phyloP scores from a whole-genome alignment of 2,888 invertebrate genomes.

The Hypolimnas misippus region DNA sequence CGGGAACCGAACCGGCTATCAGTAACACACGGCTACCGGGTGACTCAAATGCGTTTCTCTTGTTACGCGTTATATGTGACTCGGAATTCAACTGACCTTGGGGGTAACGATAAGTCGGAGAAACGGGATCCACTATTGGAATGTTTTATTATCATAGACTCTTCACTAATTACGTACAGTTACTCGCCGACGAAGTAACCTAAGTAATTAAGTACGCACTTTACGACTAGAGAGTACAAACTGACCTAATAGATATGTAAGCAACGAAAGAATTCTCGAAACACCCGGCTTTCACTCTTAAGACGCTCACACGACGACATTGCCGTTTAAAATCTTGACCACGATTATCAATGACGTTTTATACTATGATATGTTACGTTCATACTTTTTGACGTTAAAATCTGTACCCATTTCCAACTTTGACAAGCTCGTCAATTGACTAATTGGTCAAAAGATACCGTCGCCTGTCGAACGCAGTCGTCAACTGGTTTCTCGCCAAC shows the following conservation, averaged over 20 bases:
- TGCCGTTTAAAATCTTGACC: conserved; percentile 6
- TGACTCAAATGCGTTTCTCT: conserved; percentile 78
- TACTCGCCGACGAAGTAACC: conserved; percentile 25
- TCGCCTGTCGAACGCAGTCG: too few relatives aligned
- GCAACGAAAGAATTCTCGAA: conserved; percentile 31
- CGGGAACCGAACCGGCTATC: conserved; percentile 62
- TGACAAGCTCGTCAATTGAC: too few relatives aligned
- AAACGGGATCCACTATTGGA: conserved; percentile 47
- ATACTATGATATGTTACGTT: too few relatives aligned
- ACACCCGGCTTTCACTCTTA: conserved; percentile 29
- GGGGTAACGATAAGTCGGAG: conserved; percentile 40
- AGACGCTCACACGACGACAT: conserved; percentile 24
- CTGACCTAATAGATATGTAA: conserved; percentile 34
- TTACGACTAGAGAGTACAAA: conserved; percentile 39
- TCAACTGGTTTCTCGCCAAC: too few relatives aligned
- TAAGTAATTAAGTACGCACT: conserved; percentile 36
- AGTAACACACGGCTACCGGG: conserved; percentile 60
- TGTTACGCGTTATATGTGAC: conserved; percentile 70
- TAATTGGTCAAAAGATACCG: too few relatives aligned
- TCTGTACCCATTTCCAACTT: too few relatives aligned
- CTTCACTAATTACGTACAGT: conserved; percentile 40
- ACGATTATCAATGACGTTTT: not conserved
- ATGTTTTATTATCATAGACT: conserved; percentile 46
- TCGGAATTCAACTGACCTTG: conserved; percentile 46
- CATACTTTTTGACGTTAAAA: too few relatives aligned